Base-by-base conservation (phyloP, 2,113 vertebrate genomes). In the Amblyopsis rosae region DNA sequence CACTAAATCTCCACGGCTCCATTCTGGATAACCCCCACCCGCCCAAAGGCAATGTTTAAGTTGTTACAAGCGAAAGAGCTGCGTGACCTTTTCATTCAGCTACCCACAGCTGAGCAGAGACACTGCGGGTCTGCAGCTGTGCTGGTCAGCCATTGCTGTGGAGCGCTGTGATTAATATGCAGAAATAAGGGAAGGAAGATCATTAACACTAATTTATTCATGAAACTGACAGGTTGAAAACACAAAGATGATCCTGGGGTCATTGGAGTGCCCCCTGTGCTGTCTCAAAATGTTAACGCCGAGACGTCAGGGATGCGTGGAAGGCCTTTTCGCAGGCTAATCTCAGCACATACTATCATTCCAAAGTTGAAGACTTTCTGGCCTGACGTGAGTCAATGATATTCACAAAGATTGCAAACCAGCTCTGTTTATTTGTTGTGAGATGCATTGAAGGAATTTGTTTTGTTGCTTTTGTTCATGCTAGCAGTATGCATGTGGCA, bases 141-240 rank as follows among this genome's bases (percentile, higher is more conserved):
- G 54, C 12, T 9, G 19, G n/a, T 7, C 9, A 17, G 16, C 54
- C 54, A 17, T 15, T 6, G 54, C 35, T 41, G 35, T 5, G 6
- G 86, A 91, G 84, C 72, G 77, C 75, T 57, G 65, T 66, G 83
- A 90, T 90, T 90, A 89, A 88, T 82, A 89, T 86, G 86, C 84
- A 89, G 82, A 86, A 86, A 92, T 90, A 87, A 85, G 74, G 86
- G 79, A 83, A 82, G 82, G 77, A 35, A 72, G 84, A 88, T 89
- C 79, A 89, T 91, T 91, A 88, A 83, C 80, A 57, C 85, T 90
- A 87, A 91, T 91, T 91, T 90, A 90, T 93, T 92, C 88, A 88
- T 82, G 85, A 88, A 89, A 77, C 61, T 89, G 91, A 89, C 89
- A 90, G 82, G 87, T 81, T 70, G 80, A 79, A 79, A 87, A 90